A percentile compares a stretch with the other conserved stretches of the same genome.
Conservation (phyloP, 2,113 vertebrate genomes). For the Muntiacus reevesi region DNA sequence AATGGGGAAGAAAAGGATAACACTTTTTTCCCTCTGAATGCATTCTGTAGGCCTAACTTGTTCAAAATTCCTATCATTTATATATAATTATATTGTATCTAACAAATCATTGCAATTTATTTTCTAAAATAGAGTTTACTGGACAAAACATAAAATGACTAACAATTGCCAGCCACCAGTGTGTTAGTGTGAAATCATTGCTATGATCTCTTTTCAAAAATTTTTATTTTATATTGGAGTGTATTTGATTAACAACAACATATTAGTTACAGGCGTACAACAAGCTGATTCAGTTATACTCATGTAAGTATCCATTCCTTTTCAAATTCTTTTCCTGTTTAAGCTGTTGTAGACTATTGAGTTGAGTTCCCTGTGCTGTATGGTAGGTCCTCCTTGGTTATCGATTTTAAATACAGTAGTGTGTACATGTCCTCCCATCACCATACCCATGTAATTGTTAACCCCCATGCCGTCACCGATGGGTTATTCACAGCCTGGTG, state of each 20-base stretch:
- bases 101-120: neutral
- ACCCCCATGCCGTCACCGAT: neutral
- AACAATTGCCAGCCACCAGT: neutral
- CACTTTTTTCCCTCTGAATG: neutral
- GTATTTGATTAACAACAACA: neutral
- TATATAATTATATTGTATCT: neutral
- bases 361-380: neutral
- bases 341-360: neutral
- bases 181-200: neutral
- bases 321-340: neutral
- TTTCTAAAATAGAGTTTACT: neutral
- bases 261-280: neutral
- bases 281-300: neutral
- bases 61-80: neutral
- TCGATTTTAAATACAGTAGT: neutral
- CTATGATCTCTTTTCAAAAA: neutral
- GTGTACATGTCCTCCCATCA: neutral
- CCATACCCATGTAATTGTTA: neutral
- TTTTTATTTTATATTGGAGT: neutral
- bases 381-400: neutral
- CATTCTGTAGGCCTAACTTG: neutral
- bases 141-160: neutral
- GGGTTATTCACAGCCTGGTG: neutral
- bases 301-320: neutral
- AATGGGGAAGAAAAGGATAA: neutral